Base-by-base conservation (phyloP, 2,888 invertebrate genomes). In the Sarcophaga carnaria region DNA sequence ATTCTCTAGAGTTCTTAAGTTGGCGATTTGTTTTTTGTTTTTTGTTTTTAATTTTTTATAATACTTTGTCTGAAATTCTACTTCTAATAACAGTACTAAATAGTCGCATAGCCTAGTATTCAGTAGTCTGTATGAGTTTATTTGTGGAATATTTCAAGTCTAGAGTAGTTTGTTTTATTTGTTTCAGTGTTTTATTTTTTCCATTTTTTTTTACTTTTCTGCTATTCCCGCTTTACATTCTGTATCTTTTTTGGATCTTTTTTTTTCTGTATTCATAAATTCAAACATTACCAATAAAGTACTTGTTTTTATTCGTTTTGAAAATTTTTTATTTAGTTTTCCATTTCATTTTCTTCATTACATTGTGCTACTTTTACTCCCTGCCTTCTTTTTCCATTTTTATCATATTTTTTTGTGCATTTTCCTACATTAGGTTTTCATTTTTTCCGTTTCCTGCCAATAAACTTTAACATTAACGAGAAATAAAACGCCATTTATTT, bases 361-460 rank as follows among this genome's bases (percentile, higher is more conserved):
- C 63, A 74, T 74, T 79, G 69, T 79, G 62, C 78, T 45, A 59
- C 54, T 79, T 83, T 78, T 27, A n/a, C 11, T 27, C 27, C 60
- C 27, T 69, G 4, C 10, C 17, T 62, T 37, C 10, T 62, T 3
- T 49, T 69, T 47, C 20, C 0, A 14, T 25, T 54, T 47, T 82
- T 67, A 25, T 17, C 11, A 25, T 3, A n/a, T 80, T 20, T 17
- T 12, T 62, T 63, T 74, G 62, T 78, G 64, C 66, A 62, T 81
- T 70, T 74, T 78, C 6, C n/a, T 74, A 62, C 64, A 85, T 27
- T 66, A 22, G 27, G 47, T 76, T 80, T 78, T 59, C 6, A 14
- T 76, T 83, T 20, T 74, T 69, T 83, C 45, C 63, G 45, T 63
- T 79, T 83, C 79, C 74, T 79, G 69, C 70, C 59, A 75, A 83